These are phyloP conservation scores for Mechanitis mazaeus DNA, from an alignment of 2,888 invertebrate species.

Conservation along the genomic window DNA sequence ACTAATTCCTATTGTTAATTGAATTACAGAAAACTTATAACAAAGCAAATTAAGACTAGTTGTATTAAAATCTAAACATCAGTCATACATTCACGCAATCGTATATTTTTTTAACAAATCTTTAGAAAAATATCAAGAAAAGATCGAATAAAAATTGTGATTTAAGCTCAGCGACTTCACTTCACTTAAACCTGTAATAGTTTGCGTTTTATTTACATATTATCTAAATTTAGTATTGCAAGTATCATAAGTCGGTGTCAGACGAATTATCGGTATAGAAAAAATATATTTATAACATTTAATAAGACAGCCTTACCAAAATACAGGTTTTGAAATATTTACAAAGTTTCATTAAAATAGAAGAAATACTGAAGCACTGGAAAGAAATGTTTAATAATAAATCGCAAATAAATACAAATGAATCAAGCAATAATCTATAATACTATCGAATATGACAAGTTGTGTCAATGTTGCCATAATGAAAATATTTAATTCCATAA, in stretches of 20 bases:
- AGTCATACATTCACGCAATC: slow-evolving; percentile 50
- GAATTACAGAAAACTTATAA: slow-evolving; percentile 32
- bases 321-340: slow-evolving; percentile 37
- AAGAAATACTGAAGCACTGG: slow-evolving; percentile 57
- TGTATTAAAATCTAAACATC: slow-evolving; percentile 56
- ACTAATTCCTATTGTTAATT: slow-evolving; percentile 16
- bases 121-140: slow-evolving; percentile 40
- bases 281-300: slow-evolving; percentile 57
- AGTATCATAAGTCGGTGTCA: slow-evolving; percentile 61
- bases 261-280: slow-evolving; percentile 40
- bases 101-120: slow-evolving; percentile 12
- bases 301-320: background rate
- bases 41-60: slow-evolving; percentile 57
- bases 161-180: slow-evolving; percentile 45
- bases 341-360: slow-evolving; percentile 58
- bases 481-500: slow-evolving; percentile 9
- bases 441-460: slow-evolving; percentile 24
- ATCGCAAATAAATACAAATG: slow-evolving; percentile 26
- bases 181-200: slow-evolving; percentile 38
- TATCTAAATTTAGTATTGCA: slow-evolving; percentile 62
- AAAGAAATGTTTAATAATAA: slow-evolving; percentile 31
- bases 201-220: slow-evolving; percentile 35
- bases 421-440: slow-evolving; percentile 25
- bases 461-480: slow-evolving; percentile 10
- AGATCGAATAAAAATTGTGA: slow-evolving; percentile 30